Percentiles rank a stretch among this genome's conserved stretches.
These are phyloP conservation scores for Peromyscus polionotus DNA, from an alignment of 2,113 vertebrate species.

Conservation along the genomic window DNA sequence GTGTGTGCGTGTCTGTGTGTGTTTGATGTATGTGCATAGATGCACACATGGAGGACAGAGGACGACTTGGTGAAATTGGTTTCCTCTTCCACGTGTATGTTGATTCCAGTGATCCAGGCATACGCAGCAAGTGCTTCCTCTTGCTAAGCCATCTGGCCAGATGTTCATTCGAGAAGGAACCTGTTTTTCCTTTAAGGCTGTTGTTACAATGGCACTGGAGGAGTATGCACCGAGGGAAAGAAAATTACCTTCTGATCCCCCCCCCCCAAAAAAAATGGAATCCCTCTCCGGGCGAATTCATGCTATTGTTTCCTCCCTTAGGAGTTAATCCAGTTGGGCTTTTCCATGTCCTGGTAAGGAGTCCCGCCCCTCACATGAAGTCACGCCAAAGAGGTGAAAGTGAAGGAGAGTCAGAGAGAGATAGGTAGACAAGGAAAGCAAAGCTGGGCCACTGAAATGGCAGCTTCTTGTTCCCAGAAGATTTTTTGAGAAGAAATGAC, in stretches of 20 bases:
- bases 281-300: no score
- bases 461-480: background rate
- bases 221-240: background rate
- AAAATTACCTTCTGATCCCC: background rate
- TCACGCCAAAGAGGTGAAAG: background rate
- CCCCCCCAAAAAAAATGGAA: no score
- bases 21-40: background rate
- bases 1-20: background rate
- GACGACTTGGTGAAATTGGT: background rate
- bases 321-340: background rate
- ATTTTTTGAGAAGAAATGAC: background rate
- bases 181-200: background rate
- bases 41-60: background rate
- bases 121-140: background rate
- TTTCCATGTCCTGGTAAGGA: background rate
- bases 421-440: background rate
- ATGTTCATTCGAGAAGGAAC: background rate
- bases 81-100: background rate
- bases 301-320: background rate
- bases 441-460: background rate
- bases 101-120: background rate
- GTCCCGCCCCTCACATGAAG: background rate
- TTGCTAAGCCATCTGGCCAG: background rate
- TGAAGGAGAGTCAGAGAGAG: background rate
- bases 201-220: background rate